Conservation (phyloP, 2,113 vertebrate genomes). For the Platichthys stellatus region DNA sequence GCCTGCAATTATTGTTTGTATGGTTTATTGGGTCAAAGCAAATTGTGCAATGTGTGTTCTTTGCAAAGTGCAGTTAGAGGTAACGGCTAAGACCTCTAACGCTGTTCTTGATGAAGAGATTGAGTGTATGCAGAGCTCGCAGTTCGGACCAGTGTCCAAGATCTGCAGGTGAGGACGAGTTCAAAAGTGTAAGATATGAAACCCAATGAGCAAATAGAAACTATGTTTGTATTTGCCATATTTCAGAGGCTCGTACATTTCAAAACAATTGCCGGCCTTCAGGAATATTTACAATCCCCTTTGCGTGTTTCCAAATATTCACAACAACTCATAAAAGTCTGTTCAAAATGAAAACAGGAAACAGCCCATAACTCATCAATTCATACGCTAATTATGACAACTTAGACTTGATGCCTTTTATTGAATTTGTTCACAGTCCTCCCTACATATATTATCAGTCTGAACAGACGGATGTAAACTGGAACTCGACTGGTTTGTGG, state of each 20-base stretch:
- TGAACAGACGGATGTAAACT: slow-evolving; percentile 2
- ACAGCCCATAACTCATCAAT: not conserved
- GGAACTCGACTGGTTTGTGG: not conserved
- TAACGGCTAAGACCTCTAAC: slow-evolving; percentile 47
- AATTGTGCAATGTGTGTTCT: slow-evolving; percentile 32
- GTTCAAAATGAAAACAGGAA: slow-evolving; percentile 32
- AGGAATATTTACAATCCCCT: slow-evolving; percentile 38
- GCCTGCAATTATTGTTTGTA: slow-evolving; percentile 59
- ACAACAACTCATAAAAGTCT: slow-evolving; percentile 13
- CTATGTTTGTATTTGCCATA: slow-evolving; percentile 32
- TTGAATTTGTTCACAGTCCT: not conserved
- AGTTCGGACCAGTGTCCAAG: slow-evolving; percentile 15
- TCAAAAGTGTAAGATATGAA: slow-evolving; percentile 37
- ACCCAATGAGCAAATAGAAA: slow-evolving; percentile 32
- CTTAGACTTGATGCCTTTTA: not conserved
- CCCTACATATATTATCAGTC: not conserved
- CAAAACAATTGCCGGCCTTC: slow-evolving; percentile 23
- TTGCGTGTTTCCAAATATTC: slow-evolving; percentile 28
- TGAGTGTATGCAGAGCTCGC: slow-evolving; percentile 39
- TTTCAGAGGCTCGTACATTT: slow-evolving; percentile 44
- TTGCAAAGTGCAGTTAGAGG: slow-evolving; percentile 35
- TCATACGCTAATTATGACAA: not conserved
- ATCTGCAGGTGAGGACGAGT: slow-evolving; percentile 34
- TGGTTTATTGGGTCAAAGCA: slow-evolving; percentile 35
- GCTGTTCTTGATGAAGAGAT: slow-evolving; percentile 31